Percentiles rank a stretch among this genome's conserved stretches.
Conservation (phyloP, 1,140 invertebrate species). For the Antheraea mylitta region DNA sequence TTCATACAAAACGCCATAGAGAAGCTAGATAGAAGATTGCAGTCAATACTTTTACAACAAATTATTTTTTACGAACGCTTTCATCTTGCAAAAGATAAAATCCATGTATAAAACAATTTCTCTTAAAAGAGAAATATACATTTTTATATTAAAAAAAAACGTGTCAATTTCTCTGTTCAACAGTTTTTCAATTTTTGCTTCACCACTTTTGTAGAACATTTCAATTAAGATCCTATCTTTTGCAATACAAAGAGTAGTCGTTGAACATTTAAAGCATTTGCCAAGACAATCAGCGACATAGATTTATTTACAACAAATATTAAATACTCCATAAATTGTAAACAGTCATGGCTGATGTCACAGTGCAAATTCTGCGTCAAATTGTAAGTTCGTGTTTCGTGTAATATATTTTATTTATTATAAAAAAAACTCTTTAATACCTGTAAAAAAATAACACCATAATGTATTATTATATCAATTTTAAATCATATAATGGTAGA, state of each 20-base stretch:
- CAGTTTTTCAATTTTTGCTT: too few relatives aligned
- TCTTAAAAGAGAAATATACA: too few relatives aligned
- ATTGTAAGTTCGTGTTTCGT: slow-evolving; percentile 15
- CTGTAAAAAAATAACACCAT: too few relatives aligned
- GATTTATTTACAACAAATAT: slow-evolving; percentile 43
- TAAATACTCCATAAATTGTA: slow-evolving; percentile 12
- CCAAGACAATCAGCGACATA: slow-evolving; percentile 63
- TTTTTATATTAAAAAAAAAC: too few relatives aligned
- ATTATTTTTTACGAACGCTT: slow-evolving; percentile 40
- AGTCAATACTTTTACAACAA: slow-evolving; percentile 24
- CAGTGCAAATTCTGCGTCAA: slow-evolving; percentile 31
- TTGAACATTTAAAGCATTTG: slow-evolving; percentile 67
- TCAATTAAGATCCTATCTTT: background rate
- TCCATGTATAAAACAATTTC: background rate
- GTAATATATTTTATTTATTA: background rate
- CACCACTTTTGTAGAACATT: background rate
- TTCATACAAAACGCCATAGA: slow-evolving; percentile 37
- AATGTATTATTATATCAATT: too few relatives aligned
- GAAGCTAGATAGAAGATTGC: slow-evolving; percentile 55
- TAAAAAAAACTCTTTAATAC: too few relatives aligned
- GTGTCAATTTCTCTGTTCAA: too few relatives aligned
- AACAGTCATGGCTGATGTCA: slow-evolving; percentile 34
- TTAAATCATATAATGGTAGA: too few relatives aligned
- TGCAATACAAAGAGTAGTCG: slow-evolving; percentile 39
- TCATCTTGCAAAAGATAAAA: background rate